A percentile compares a stretch with the other conserved stretches of the same genome.
These are phyloP conservation scores for Leptoclinus maculatus DNA, from an alignment of 2,797 vertebrate species.

Conservation along the genomic window DNA sequence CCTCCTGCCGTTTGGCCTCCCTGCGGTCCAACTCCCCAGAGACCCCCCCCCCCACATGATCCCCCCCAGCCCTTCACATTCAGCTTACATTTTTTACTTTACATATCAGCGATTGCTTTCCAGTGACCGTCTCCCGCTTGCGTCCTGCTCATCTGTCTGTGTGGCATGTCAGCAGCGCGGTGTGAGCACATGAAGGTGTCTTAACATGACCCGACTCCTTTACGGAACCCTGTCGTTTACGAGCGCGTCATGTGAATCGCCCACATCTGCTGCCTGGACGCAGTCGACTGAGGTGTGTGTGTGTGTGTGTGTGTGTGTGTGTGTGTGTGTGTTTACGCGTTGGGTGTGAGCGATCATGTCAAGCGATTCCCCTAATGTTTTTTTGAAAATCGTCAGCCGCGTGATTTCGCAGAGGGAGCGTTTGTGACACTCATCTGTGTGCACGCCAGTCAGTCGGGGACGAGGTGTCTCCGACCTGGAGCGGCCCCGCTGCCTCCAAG, in stretches of 20 bases:
- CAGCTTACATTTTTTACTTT: constrained; percentile 43
- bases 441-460: constrained; percentile 57
- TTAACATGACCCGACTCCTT: constrained; percentile 60
- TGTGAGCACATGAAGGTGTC: constrained; percentile 38
- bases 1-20: constrained; percentile 29
- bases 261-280: constrained; percentile 53
- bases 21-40: constrained; percentile 19
- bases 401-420: constrained; percentile 53
- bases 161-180: constrained; percentile 22
- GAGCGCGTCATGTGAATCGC: constrained; percentile 61
- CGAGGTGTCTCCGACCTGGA: constrained; percentile 70
- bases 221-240: constrained; percentile 54
- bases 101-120: constrained; percentile 52
- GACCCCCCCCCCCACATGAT: constrained; percentile 21
- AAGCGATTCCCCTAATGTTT: constrained; percentile 67
- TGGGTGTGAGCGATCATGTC: constrained; percentile 58
- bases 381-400: constrained; percentile 57
- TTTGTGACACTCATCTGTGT: constrained; percentile 67
- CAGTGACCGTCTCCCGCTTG: constrained; percentile 36
- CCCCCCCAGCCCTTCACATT: constrained; percentile 30
- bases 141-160: constrained; percentile 41
- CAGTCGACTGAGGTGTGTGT: constrained; percentile 64
- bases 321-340: not conserved
- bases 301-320: constrained; percentile 52
- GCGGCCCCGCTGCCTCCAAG: constrained; percentile 36